Evolutionary conservation across 1,140 invertebrate species (phyloP), one percentile per base, ranked within the genome.

Genomic region (Lepidurus arcticus): DNA sequence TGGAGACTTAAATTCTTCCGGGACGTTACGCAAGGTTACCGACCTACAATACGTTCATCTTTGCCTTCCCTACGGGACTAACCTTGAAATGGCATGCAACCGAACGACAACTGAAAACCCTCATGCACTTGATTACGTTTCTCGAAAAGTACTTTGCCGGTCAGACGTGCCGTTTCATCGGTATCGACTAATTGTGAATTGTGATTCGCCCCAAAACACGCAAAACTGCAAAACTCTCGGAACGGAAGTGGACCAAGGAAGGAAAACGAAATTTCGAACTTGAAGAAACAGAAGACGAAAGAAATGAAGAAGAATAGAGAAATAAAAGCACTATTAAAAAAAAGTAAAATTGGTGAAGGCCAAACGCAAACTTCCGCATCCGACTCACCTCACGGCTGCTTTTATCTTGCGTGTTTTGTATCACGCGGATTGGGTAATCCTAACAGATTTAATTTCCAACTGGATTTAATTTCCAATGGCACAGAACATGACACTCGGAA

Each of bases 21-120:
- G 53, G 53, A 65, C 53, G 53, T 65, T 65, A 16, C 53, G 53
- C 53, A 65, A 65, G 9, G 53, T 65, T 65, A 65, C 53, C 53
- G 53, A 65, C 53, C 53, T 65, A 65, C n/a, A 65, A 65, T 65
- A 65, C 53, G 53, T 65, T 65, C 53, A 65, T 65, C 53, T 65
- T n/a, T 65, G 53, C 53, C 53, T 65, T 65, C 53, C 53, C 53
- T 65, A 65, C 53, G 53, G 53, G 53, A 65, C 53, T 65, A 65
- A 65, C 53, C 53, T 65, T 65, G 53, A 65, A 65, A 65, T 65
- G 16, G 16, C 53, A 65, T n/a, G 21, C 53, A 21, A 65, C 53
- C 53, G 53, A 47, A 47, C 53, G 53, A 16, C 45, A 47, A 34
- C 26, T 26, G 26, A 26, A 4, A 65, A 21, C n/a, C 53, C 53